Base-by-base conservation (phyloP, 2,888 invertebrate genomes). In the Tholera decimalis region DNA sequence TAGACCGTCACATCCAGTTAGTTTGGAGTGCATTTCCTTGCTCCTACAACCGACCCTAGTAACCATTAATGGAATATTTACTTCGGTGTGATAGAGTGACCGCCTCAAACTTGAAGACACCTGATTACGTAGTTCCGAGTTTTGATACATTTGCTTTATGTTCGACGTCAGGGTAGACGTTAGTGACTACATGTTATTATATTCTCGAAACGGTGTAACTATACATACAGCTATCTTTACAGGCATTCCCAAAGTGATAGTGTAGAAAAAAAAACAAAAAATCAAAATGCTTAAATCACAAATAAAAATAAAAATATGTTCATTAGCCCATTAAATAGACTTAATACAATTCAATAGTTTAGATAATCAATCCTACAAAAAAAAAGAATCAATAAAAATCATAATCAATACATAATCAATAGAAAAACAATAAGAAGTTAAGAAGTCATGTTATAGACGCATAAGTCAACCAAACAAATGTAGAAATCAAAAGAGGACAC, bases 11-110 rank as follows among this genome's bases (percentile, higher is more conserved):
- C 65, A 70, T 33, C 65, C 71, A 64, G 78, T 85, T 85, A 84
- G 76, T 74, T 78, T 80, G 77, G 74, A 89, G 90, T 90, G 89
- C 90, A 88, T 87, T 88, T 84, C 84, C 86, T 83, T 87, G 88
- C 88, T 86, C 62, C 67, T 61, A 71, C 77, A 75, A 55, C 47
- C 67, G 64, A 73, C 39, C 73, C n/a, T 35, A 20, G 54, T 39
- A n/a, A 73, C 80, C 68, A 73, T 83, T 84, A 85, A 85, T 86
- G 79, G 83, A 87, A 86, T 86, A 88, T 88, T 88, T 85, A 85
- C 80, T 79, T 75, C 57, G 51, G 67, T 54, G 62, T 75, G 67
- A 74, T 79, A 60, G 77, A 73, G 58, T 71, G 68, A 71, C 60
- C 73, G 50, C 60, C 20, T 69, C 46, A 44, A 66, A 58, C 55